phyloP scores from a whole-genome alignment of 2,113 vertebrate species.

The Antechinus flavipes region DNA sequence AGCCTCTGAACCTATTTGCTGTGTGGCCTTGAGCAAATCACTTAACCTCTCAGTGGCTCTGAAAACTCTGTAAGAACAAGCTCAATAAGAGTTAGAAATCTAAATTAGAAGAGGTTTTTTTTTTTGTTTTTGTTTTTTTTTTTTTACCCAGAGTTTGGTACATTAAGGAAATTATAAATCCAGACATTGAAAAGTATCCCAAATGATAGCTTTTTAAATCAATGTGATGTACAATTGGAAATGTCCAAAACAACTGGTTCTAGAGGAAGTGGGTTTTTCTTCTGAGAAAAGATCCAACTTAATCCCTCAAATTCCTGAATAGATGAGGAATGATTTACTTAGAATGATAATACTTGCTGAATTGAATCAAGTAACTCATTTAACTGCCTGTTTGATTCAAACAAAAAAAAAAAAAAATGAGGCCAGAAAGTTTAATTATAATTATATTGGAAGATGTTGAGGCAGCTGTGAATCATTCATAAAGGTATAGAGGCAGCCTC shows the following conservation, averaged over 20 bases:
- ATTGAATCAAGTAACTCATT: not conserved
- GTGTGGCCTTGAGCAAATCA: not conserved
- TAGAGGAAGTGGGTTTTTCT: conserved; percentile 62
- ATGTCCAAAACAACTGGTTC: conserved; percentile 57
- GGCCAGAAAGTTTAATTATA: not conserved
- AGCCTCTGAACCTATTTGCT: not conserved
- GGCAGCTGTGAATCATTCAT: not conserved
- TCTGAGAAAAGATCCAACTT: not conserved
- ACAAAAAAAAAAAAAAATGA: not conserved
- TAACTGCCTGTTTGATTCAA: not conserved
- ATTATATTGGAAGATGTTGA: conserved; percentile 17
- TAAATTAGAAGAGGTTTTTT: not conserved
- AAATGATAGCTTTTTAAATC: conserved; percentile 53
- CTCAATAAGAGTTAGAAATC: not conserved
- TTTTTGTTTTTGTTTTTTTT: not conserved
- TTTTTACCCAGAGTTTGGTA: not conserved
- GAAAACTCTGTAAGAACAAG: not conserved
- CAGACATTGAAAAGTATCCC: not conserved
- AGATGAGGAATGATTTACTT: not conserved
- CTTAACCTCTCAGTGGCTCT: not conserved
- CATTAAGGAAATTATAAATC: not conserved
- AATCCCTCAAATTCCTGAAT: not conserved
- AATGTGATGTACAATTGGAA: conserved; percentile 63
- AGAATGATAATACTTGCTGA: not conserved
- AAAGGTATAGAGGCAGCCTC: not conserved